A percentile compares a stretch with the other conserved stretches of the same genome.
These are phyloP conservation scores for Heliornis fulica DNA, from an alignment of 2,113 vertebrate species.

Conservation along the genomic window DNA sequence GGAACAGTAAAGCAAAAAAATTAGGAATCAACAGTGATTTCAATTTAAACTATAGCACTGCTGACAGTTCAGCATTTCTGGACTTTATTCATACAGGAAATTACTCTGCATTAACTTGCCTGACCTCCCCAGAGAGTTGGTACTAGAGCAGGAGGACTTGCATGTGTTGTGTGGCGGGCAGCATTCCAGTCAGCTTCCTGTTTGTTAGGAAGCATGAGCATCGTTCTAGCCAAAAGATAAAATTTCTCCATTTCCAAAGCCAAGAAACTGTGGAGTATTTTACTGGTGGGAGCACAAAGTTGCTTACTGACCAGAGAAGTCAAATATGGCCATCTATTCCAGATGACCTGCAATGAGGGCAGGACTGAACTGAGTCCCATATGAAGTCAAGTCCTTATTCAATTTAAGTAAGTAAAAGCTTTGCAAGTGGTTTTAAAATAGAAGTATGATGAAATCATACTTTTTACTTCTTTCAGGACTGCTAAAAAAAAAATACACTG, in stretches of 20 bases:
- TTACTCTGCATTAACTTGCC: not conserved
- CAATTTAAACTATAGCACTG: not conserved
- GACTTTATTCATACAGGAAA: not conserved
- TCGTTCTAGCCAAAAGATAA: not conserved
- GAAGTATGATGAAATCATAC: not conserved
- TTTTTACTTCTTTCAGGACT: not conserved
- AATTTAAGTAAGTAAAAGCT: not conserved
- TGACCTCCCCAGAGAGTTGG: not conserved
- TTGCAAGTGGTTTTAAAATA: not conserved
- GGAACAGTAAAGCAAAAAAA: not conserved
- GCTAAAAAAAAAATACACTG: not conserved
- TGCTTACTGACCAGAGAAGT: not conserved
- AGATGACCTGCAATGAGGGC: not conserved
- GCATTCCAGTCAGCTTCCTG: not conserved
- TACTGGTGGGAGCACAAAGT: not conserved
- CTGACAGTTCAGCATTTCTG: not conserved
- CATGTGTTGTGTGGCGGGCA: fast-evolving
- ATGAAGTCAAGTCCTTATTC: not conserved
- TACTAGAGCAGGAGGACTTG: not conserved
- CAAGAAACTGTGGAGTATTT: not conserved
- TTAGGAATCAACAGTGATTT: not conserved
- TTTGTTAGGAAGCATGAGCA: not conserved
- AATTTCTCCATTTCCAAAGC: not conserved
- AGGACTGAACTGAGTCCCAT: not conserved
- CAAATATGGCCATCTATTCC: not conserved